Evolutionary conservation across 2,797 vertebrate genomes (phyloP), one percentile per base, ranked within the genome.

Genomic region (Catostomus latipinnis): DNA sequence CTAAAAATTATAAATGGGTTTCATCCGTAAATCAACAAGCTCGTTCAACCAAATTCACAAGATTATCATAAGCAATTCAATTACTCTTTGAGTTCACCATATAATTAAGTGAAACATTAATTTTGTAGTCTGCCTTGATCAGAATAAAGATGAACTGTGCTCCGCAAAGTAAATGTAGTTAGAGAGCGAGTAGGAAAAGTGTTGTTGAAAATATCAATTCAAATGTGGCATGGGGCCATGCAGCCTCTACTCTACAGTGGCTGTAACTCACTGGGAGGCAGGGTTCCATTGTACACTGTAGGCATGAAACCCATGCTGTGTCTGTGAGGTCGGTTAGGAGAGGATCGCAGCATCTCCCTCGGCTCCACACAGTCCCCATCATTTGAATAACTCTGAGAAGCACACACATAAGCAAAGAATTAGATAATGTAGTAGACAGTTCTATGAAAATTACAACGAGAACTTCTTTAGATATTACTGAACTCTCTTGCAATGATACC

Each of bases 261-360:
- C 67, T 67, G 67, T 67, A 77, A 92, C 96, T 94, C 85, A 98
- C 97, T 96, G 56, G 94, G 93, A 88, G 96, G 95, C 67, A 96
- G 88, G 82, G 88, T 90, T 81, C 94, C 93, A 8, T 94, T 90
- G 77, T 96, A 97, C 43, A 95, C 86, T 0, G 94, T 88, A 74
- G 95, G 90, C 80, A 94, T 92, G 65, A 97, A 97, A 74, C 95
- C 94, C n/a, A 96, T 94, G 0, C 95, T 96, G 89, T 97, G 96
- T 81, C 96, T 90, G 14, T 94, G 92, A 12, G 96, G 93, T 67
- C 95, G 95, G 84, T 94, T 96, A 0, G 96, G 96, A 10, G 97
- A 96, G 84, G 96, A 97, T 0, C 93, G 92, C 48, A 95, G 90
- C 94, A 96, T 94, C 71, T 98, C 96, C 83, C 95, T 93, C 11